phyloP scores from a whole-genome alignment of 2,888 invertebrate species.

The Pyrochroa serraticornis region DNA sequence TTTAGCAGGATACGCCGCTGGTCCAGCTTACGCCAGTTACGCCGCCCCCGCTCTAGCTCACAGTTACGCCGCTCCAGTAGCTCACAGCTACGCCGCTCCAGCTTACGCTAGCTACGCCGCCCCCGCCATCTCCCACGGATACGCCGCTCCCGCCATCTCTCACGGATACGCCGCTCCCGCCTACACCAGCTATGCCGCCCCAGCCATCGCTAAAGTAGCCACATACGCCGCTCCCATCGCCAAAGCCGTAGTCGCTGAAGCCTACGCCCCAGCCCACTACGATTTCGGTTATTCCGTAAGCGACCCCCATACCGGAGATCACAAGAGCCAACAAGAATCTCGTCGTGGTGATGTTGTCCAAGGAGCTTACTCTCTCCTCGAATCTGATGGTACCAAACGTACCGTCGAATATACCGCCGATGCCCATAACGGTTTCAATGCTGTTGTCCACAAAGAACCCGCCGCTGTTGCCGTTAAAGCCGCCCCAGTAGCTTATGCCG shows the following conservation, averaged over 20 bases:
- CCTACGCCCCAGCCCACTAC: constrained; percentile 31
- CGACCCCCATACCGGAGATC: too few relatives aligned
- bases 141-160: constrained; percentile 44
- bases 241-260: constrained; percentile 3
- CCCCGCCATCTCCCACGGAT: constrained; percentile 38
- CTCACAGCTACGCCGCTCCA: constrained; percentile 37
- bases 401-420: constrained; percentile 62
- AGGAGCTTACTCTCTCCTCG: constrained; percentile 58
- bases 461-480: constrained; percentile 32
- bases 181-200: constrained; percentile 42
- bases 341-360: too few relatives aligned
- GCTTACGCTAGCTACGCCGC: constrained; percentile 36
- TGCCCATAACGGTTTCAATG: constrained; percentile 62
- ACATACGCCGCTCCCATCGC: constrained; percentile 39
- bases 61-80: constrained; percentile 48
- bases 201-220: constrained; percentile 45
- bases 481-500: constrained; percentile 29
- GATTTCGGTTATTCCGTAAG: constrained; percentile 16
- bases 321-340: too few relatives aligned
- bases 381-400: constrained; percentile 61
- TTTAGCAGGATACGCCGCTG: constrained; percentile 32
- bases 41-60: constrained; percentile 40
- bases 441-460: constrained; percentile 60
- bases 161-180: constrained; percentile 43
- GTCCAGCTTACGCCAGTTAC: constrained; percentile 32